phyloP scores from a whole-genome alignment of 1,140 invertebrate species.

The Meloidogyne chitwoodi region DNA sequence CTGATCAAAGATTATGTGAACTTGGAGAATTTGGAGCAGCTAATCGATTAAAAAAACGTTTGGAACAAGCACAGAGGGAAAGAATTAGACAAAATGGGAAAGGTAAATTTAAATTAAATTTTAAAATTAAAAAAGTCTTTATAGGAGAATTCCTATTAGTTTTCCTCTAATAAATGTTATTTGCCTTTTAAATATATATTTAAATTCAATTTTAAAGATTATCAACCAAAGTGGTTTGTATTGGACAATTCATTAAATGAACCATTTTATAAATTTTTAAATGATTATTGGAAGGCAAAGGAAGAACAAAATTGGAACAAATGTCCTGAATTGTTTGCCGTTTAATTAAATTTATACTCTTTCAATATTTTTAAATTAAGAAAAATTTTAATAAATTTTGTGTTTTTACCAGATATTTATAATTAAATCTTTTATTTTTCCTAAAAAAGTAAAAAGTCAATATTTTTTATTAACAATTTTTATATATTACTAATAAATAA shows the following conservation, averaged over 20 bases:
- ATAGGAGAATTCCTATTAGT: too few relatives aligned
- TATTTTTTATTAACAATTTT: too few relatives aligned
- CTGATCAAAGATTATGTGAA: constrained; percentile 96
- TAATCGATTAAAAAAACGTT: constrained; percentile 76
- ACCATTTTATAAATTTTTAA: constrained; percentile 77
- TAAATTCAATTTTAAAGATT: constrained; percentile 66
- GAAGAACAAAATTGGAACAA: constrained; percentile 77
- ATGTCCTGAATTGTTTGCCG: constrained; percentile 69
- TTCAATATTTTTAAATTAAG: background rate
- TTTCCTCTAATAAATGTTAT: too few relatives aligned
- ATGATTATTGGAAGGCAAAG: constrained; percentile 86
- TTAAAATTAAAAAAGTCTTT: constrained; percentile 4
- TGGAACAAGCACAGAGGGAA: constrained; percentile 87
- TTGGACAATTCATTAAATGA: constrained; percentile 84
- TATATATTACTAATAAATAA: too few relatives aligned
- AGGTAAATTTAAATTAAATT: constrained; percentile 54
- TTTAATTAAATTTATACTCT: background rate
- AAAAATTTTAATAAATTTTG: too few relatives aligned
- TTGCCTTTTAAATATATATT: background rate
- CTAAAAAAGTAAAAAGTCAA: too few relatives aligned
- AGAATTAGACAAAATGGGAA: constrained; percentile 57
- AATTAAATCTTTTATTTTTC: too few relatives aligned
- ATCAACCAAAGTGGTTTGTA: constrained; percentile 72
- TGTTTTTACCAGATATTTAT: too few relatives aligned
- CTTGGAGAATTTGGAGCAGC: constrained; percentile 90